Evolutionary conservation across 1,140 invertebrate genomes (phyloP).

Genomic region (Cotesia typhae): DNA sequence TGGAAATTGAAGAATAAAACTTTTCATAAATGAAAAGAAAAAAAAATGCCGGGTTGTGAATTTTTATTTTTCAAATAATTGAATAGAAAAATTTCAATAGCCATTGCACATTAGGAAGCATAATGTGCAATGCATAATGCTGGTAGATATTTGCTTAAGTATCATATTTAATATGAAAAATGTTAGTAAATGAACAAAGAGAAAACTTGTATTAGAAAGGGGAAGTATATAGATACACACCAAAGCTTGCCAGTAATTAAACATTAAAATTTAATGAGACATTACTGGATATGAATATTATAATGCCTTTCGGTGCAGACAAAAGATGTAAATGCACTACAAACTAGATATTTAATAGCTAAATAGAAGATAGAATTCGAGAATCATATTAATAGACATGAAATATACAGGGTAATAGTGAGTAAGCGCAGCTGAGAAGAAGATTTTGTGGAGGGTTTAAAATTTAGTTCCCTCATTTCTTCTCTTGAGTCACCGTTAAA

Average conservation of each 20-base stretch:
- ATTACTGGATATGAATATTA: neutral
- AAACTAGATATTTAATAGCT: neutral
- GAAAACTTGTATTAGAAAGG: neutral
- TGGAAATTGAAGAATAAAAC: neutral
- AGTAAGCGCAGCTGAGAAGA: constrained; percentile 15
- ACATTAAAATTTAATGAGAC: constrained; percentile 13
- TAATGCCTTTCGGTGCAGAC: too few species aligned
- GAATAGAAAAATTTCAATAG: neutral
- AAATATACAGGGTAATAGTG: constrained; percentile 1
- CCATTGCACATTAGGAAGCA: neutral
- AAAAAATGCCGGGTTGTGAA: constrained; percentile 16
- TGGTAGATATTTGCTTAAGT: neutral
- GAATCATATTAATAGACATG: neutral
- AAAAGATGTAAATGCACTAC: neutral
- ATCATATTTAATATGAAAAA: neutral
- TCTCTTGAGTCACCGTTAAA: constrained; percentile 43
- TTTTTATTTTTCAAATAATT: constrained; percentile 11
- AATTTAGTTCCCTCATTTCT: constrained; percentile 45
- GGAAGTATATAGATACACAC: neutral
- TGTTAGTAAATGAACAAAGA: neutral
- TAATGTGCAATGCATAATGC: neutral
- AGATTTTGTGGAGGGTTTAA: constrained; percentile 52
- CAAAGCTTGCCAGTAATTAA: neutral
- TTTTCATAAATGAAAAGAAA: constrained; percentile 8
- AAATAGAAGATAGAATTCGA: neutral